phyloP scores from a whole-genome alignment of 2,113 vertebrate species.

The Thymallus thymallus region DNA sequence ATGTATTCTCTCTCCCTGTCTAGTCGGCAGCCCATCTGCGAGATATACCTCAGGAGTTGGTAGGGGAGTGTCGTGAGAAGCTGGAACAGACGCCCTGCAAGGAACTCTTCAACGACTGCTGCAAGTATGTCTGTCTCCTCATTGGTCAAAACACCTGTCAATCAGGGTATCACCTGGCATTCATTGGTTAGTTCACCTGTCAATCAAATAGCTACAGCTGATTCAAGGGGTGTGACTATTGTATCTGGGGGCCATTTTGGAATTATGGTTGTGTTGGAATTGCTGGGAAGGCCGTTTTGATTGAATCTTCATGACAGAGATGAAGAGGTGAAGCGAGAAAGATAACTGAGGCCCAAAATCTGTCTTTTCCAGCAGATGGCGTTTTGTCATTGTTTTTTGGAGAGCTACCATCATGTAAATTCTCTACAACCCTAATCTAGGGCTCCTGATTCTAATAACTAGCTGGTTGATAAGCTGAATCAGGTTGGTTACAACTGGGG shows the following conservation, averaged over 20 bases:
- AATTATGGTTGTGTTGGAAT: neutral
- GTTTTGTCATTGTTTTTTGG: too few relatives aligned
- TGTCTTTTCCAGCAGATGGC: too few relatives aligned
- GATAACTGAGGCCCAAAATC: too few relatives aligned
- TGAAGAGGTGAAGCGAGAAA: too few relatives aligned
- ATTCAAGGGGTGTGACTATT: too few relatives aligned
- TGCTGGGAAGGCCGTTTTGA: neutral
- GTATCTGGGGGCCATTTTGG: neutral
- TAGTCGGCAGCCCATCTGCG: conserved; percentile 77
- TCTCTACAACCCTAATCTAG: too few relatives aligned
- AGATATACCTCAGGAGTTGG: conserved; percentile 77
- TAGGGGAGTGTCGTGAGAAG: conserved; percentile 76
- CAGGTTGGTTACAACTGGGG: too few relatives aligned
- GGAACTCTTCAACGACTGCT: conserved; percentile 84
- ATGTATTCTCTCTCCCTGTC: neutral
- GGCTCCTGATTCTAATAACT: too few relatives aligned
- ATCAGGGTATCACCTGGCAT: neutral
- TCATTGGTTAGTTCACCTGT: neutral
- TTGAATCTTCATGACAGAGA: neutral
- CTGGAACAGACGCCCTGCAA: conserved; percentile 81
- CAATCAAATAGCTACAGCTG: neutral
- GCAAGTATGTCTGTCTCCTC: conserved; percentile 71
- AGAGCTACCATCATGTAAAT: too few relatives aligned
- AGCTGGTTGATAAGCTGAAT: too few relatives aligned
- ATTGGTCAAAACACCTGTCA: neutral